Evolutionary conservation across 2,888 invertebrate species (phyloP), one percentile per base, ranked within the genome.

Genomic region (Schizotus pectinicornis): DNA sequence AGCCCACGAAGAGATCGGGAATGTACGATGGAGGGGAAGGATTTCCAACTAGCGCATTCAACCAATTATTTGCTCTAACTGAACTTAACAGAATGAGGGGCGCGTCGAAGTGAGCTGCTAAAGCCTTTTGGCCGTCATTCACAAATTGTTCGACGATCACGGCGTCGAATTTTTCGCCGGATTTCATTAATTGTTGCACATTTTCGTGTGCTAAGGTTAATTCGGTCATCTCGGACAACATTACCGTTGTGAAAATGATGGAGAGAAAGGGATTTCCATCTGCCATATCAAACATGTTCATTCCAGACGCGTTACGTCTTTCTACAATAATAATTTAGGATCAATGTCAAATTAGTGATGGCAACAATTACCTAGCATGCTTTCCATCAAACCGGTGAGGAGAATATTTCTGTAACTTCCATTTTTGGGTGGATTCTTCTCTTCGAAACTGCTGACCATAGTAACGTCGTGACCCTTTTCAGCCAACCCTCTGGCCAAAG

Each of bases 1-100:
- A 80, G 22, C 22, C 5, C 3, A 22, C 3, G 22, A 22, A 22
- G 22, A 22, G 77, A 74, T 50, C 80, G 0, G 84, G 82, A 33
- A 82, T 78, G 69, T 80, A 82, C 0, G 84, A 80, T 68, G 80
- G 80, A 0, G 82, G 80, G 1, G 74, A 74, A 0, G 83, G 79
- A 45, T 81, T 74, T 1, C 83, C 84, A 72, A 82, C 78, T 61
- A 80, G 76, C 45, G 79, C 77, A 52, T 81, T 81, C 65, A 82
- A 78, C 70, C 79, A 80, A 34, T 76, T 73, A 52, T 77, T 78
- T 39, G 79, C 77, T 9, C 80, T 81, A 32, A 82, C 56, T 0
- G 82, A 80, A 67, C 80, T 81, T 3, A 80, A 67, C 0, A 75
- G 32, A 14, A 81, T 71, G 6, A 77, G 56, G 0, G 77, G 78